Evolutionary conservation across 2,113 vertebrate species (phyloP).

Genomic region (Zosterops pallidus): DNA sequence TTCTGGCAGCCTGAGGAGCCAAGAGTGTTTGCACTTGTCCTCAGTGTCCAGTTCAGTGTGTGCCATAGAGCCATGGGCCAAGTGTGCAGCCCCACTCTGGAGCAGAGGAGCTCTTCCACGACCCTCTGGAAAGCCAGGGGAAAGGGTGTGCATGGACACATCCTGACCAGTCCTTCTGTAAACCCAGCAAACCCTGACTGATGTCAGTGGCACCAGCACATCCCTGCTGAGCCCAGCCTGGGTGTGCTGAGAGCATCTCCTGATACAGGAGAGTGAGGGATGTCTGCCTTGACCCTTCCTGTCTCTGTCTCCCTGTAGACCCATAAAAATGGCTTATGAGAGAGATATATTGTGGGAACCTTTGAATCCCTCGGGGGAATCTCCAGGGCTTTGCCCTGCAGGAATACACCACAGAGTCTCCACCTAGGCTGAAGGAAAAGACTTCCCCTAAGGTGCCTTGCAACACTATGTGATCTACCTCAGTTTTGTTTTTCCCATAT

Average conservation of each 20-base stretch:
- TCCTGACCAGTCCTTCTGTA: not conserved
- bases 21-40: not conserved
- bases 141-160: accelerated
- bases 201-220: not conserved
- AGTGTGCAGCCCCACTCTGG: not conserved
- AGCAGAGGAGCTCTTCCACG: no score
- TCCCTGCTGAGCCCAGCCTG: not conserved
- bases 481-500: no score
- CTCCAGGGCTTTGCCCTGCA: no score
- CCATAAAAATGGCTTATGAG: not conserved
- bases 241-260: not conserved
- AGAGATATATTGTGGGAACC: not conserved
- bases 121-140: not conserved
- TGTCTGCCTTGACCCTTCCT: not conserved
- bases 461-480: no score
- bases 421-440: no score
- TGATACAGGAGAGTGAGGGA: accelerated
- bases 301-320: not conserved
- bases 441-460: no score
- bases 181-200: not conserved
- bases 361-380: no score
- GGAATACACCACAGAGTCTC: no score
- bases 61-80: not conserved
- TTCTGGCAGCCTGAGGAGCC: not conserved
- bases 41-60: not conserved